Evolutionary conservation across 2,113 vertebrate genomes (phyloP), one percentile per base, ranked within the genome.

Genomic region (Todiramphus chloris): DNA sequence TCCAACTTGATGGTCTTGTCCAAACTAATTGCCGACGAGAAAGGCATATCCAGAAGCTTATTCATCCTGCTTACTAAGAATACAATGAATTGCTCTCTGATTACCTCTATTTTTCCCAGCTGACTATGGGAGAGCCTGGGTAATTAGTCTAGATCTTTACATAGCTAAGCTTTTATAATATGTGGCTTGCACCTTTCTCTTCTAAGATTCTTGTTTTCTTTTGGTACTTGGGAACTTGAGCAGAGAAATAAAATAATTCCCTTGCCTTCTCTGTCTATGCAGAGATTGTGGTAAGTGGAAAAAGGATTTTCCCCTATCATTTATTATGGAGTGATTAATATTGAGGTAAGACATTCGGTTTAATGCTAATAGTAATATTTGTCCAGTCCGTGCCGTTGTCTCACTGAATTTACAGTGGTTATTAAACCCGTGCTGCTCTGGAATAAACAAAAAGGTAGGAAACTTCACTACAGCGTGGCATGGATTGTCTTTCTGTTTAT

Each of bases 391-490:
- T 72, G 58, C 74, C 84, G 84, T 94, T 94, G 69, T 70, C 67
- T 92, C 89, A 91, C 92, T 94, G 94, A 94, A 95, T 96, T 96
- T 90, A 76, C 79, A 78, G 60, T 17, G 16, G 14, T 90, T 96
- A 93, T 95, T 93, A 96, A 97, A 94, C 73, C 74, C 72, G 31
- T 58, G 50, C 67, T 83, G 64, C 79, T 7, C 2, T 82, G 53
- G 20, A 79, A 92, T 73, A 96, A 96, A 95, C 83, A 92, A 75
- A 91, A 95, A 89, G 56, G 70, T 90, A 94, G 80, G 60, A 92
- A 92, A 92, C 81, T 92, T 95, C 85, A 90, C 95, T 95, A 91
- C 4, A 64, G 20, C 17, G 35, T 35, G 59, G 56, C 24, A 6
- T 69, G 89, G 79, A 91, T 92, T 96, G 88, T 83, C 68, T 91